Conservation (phyloP, 2,888 invertebrate species). For the Leptinotarsa peninsularis region DNA sequence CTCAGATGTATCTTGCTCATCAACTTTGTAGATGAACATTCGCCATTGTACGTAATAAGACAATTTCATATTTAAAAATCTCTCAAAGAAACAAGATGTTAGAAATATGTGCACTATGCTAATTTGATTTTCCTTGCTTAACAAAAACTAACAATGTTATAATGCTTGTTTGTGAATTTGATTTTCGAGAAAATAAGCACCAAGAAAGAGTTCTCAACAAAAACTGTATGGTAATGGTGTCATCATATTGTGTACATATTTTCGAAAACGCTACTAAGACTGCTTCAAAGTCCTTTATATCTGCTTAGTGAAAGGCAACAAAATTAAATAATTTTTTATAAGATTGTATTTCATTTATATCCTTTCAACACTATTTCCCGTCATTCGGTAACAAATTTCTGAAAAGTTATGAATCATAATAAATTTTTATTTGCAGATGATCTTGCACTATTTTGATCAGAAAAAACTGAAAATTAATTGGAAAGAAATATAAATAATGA, state of each 20-base stretch:
- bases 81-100: conserved; percentile 42
- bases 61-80: conserved; percentile 48
- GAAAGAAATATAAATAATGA: no score
- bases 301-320: conserved; percentile 57
- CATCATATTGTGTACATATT: conserved; percentile 52
- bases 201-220: conserved; percentile 48
- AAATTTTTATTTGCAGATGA: no score
- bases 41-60: conserved; percentile 30
- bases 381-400: no score
- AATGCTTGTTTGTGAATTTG: conserved; percentile 45
- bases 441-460: no score
- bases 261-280: conserved; percentile 56
- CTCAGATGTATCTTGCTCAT: neutral
- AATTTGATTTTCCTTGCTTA: conserved; percentile 46
- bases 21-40: neutral
- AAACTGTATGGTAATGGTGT: conserved; percentile 49
- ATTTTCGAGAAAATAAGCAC: conserved; percentile 48
- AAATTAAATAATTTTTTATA: conserved; percentile 53
- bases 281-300: conserved; percentile 58
- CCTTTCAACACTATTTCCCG: neutral
- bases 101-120: conserved; percentile 48
- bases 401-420: no score
- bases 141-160: conserved; percentile 41
- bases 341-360: conserved; percentile 30
- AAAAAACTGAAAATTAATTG: no score